These are phyloP conservation scores for Notarius lentiginosus DNA, from an alignment of 2,113 vertebrate species.

Conservation along the genomic window DNA sequence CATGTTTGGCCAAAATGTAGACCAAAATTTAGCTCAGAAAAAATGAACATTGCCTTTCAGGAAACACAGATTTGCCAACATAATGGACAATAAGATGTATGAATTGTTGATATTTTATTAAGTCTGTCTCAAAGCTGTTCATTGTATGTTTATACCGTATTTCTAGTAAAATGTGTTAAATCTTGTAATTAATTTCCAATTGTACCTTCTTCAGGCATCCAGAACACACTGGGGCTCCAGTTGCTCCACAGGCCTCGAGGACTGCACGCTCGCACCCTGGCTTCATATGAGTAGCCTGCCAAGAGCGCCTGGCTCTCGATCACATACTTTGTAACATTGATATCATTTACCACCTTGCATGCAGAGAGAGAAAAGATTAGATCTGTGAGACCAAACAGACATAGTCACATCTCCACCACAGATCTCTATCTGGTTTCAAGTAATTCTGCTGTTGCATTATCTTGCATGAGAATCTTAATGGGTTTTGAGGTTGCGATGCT, in stretches of 20 bases:
- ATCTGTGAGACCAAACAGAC: neutral
- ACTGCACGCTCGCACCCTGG: conserved; percentile 46
- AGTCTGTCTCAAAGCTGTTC: neutral
- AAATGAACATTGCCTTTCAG: neutral
- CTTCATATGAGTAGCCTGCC: conserved; percentile 42
- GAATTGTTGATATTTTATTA: neutral
- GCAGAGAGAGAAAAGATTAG: neutral
- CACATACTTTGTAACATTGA: neutral
- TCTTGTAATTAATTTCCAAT: neutral
- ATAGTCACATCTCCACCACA: neutral
- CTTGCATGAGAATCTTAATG: conserved; percentile 34
- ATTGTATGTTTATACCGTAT: neutral
- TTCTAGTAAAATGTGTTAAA: neutral
- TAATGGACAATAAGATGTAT: neutral
- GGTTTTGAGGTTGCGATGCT: conserved; percentile 27
- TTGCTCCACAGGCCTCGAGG: conserved; percentile 48
- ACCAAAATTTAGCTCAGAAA: neutral
- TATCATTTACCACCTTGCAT: conserved; percentile 37
- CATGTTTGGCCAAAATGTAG: neutral
- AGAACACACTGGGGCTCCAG: conserved; percentile 52
- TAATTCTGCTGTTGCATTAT: conserved; percentile 32
- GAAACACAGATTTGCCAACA: neutral
- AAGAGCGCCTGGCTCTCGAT: conserved; percentile 32
- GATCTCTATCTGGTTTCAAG: conserved; percentile 45
- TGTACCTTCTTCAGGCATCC: conserved; percentile 50